These are phyloP conservation scores for Dendrocopos noguchii DNA, from an alignment of 2,113 vertebrate species.

Conservation along the genomic window DNA sequence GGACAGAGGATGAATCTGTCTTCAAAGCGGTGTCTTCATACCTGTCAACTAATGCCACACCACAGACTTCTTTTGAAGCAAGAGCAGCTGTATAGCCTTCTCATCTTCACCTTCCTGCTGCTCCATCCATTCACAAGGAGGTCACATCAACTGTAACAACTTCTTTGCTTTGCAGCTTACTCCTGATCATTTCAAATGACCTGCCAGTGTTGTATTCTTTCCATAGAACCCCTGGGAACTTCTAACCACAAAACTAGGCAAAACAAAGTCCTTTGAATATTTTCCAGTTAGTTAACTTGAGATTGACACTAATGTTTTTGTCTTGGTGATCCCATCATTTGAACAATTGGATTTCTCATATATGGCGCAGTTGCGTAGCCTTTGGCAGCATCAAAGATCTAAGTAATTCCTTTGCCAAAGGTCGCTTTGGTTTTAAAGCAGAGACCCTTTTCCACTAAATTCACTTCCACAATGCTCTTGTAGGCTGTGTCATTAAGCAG, in stretches of 20 bases:
- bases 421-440: neutral
- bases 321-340: neutral
- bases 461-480: neutral
- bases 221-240: slow-evolving; percentile 22
- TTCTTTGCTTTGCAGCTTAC: slow-evolving; percentile 1
- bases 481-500: neutral
- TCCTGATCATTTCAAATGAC: slow-evolving; percentile 26
- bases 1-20: neutral
- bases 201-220: neutral
- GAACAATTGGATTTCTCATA: neutral
- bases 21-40: neutral
- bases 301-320: slow-evolving; percentile 10
- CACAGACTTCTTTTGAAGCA: neutral
- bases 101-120: neutral
- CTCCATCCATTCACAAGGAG: neutral
- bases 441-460: neutral
- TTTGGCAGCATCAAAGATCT: slow-evolving; percentile 12
- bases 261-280: slow-evolving; percentile 53
- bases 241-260: slow-evolving; percentile 54
- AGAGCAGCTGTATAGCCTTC: neutral
- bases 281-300: slow-evolving; percentile 61
- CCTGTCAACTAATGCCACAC: neutral
- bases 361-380: neutral
- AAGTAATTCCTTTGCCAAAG: neutral
- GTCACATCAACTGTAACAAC: neutral